These are phyloP conservation scores for Botia kubotai DNA, from an alignment of 2,797 vertebrate genomes.

Conservation along the genomic window DNA sequence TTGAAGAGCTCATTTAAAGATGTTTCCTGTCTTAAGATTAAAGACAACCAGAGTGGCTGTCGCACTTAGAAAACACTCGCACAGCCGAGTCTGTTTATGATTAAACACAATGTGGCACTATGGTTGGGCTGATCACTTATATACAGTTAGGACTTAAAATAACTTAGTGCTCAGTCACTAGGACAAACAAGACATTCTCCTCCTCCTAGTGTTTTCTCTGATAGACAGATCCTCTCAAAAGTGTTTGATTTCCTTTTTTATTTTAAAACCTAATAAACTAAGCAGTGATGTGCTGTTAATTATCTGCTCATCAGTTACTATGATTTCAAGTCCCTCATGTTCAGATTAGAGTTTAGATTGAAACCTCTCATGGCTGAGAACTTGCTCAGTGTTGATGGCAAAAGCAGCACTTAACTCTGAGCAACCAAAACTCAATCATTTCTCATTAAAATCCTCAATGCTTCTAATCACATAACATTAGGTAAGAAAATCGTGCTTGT, in stretches of 20 bases:
- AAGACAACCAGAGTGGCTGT: conserved; percentile 58
- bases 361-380: conserved; percentile 55
- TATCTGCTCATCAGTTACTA: conserved; percentile 53
- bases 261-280: conserved; percentile 48
- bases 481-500: conserved; percentile 31
- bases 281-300: conserved; percentile 28
- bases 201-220: too few species aligned
- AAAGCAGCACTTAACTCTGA: conserved; percentile 53
- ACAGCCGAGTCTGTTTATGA: conserved; percentile 52
- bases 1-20: conserved; percentile 70
- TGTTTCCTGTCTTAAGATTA: conserved; percentile 59
- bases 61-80: conserved; percentile 59
- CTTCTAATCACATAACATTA: conserved; percentile 61
- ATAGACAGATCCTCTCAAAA: conserved; percentile 4
- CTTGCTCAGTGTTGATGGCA: conserved; percentile 41
- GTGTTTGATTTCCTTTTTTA: conserved; percentile 36
- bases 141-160: conserved; percentile 32
- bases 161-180: conserved; percentile 16
- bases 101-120: conserved; percentile 53
- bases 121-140: conserved; percentile 48
- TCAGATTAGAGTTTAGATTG: conserved; percentile 9
- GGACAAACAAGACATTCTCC: conserved; percentile 17
- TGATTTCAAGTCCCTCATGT: conserved; percentile 45
- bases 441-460: conserved; percentile 63
- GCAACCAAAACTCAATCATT: conserved; percentile 63